These are phyloP conservation scores for Nematostella vectensis DNA, from an alignment of 92 coral and sea anemone genomes.

Conservation along the genomic window DNA sequence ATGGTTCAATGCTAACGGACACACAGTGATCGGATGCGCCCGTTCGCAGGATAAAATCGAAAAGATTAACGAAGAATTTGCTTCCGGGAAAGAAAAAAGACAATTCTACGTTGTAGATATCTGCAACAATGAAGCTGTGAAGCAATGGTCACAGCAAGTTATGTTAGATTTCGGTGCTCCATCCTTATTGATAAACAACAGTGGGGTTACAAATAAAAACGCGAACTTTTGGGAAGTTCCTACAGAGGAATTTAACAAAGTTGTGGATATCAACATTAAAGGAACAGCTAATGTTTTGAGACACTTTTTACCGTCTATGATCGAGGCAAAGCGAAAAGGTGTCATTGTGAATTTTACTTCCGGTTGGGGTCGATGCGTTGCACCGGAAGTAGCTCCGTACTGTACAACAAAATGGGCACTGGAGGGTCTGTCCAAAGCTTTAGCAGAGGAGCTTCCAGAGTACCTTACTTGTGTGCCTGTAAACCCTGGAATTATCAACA, in stretches of 20 bases:
- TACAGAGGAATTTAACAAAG: slow-evolving; percentile 52
- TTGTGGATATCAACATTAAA: slow-evolving; percentile 64
- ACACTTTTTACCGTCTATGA: slow-evolving; percentile 66
- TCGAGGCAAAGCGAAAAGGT: slow-evolving; percentile 46
- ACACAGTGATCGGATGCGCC: slow-evolving; percentile 58
- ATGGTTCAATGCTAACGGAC: slow-evolving; percentile 61
- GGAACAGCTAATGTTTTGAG: slow-evolving; percentile 69
- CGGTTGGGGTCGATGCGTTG: slow-evolving; percentile 62
- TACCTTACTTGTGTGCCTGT: slow-evolving; percentile 66
- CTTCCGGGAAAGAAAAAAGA: slow-evolving; percentile 9
- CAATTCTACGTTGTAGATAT: slow-evolving; percentile 54
- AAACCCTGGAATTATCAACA: slow-evolving; percentile 66
- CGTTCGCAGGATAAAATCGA: slow-evolving; percentile 43
- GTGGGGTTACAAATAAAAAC: slow-evolving; percentile 28
- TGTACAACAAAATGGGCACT: slow-evolving; percentile 71
- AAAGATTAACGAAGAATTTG: slow-evolving; percentile 40
- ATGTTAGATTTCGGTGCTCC: slow-evolving; percentile 61
- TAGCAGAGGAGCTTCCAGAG: slow-evolving; percentile 74
- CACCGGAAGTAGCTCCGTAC: slow-evolving; percentile 67
- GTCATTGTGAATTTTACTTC: slow-evolving; percentile 68
- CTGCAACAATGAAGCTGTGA: slow-evolving; percentile 28
- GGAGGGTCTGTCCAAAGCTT: slow-evolving; percentile 75
- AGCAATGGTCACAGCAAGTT: slow-evolving; percentile 39
- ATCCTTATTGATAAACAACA: slow-evolving; percentile 57
- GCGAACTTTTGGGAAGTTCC: slow-evolving; percentile 55